Conservation (phyloP, 2,113 vertebrate genomes). For the Megaptera novaeangliae region DNA sequence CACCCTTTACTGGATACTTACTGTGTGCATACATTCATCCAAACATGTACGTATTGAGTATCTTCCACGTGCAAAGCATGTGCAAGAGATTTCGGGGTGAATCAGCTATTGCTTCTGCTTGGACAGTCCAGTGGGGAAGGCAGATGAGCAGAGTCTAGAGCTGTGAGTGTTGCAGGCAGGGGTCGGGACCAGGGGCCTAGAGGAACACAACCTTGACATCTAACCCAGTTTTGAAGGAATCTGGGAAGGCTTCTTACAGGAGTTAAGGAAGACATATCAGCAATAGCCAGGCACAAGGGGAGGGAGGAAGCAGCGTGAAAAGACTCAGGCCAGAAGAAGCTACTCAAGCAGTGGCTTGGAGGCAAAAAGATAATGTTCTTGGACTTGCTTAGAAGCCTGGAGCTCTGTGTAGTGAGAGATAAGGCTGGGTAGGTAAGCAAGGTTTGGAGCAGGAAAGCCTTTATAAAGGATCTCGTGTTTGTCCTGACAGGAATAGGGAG, state of each 20-base stretch:
- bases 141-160: neutral
- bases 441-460: neutral
- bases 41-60: neutral
- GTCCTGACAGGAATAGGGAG: neutral
- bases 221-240: neutral
- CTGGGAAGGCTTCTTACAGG: neutral
- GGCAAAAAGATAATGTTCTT: neutral
- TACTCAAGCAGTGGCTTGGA: neutral
- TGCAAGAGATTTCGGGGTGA: neutral
- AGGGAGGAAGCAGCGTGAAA: neutral
- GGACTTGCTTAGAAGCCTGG: neutral
- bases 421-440: neutral
- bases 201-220: neutral
- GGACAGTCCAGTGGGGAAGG: neutral
- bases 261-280: neutral
- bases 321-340: neutral
- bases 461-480: neutral
- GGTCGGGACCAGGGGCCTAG: no score
- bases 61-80: neutral
- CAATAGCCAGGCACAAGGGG: neutral
- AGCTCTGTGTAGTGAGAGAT: neutral
- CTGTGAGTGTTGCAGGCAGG: neutral
- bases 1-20: neutral
- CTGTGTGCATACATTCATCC: neutral
- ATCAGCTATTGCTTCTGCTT: neutral